phyloP scores from a whole-genome alignment of 2,113 vertebrate genomes.

The Tonatia bakeri region DNA sequence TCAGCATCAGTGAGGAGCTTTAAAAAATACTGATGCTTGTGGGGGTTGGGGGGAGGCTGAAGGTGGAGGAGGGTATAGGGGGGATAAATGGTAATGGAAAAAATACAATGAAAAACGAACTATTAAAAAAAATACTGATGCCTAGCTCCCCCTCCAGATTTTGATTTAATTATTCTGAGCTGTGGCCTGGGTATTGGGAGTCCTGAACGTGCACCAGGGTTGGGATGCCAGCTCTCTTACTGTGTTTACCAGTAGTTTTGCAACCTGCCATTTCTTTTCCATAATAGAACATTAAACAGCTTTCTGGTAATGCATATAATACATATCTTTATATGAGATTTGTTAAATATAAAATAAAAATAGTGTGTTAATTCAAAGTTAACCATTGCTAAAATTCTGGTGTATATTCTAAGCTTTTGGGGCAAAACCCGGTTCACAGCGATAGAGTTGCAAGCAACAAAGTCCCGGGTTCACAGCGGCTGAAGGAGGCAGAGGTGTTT shows the following conservation, averaged over 20 bases:
- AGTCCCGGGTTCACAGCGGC: neutral
- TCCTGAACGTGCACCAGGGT: neutral
- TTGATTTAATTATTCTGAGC: neutral
- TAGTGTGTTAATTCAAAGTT: neutral
- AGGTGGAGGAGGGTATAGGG: no score
- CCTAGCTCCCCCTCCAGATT: neutral
- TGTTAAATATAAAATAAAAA: neutral
- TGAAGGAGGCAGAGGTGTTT: neutral
- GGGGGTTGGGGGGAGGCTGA: no score
- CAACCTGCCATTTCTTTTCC: neutral
- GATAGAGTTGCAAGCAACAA: neutral
- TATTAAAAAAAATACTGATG: no score
- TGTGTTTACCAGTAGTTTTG: neutral
- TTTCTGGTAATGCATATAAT: constrained; percentile 16
- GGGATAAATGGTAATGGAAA: no score
- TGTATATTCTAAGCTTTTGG: neutral
- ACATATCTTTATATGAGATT: neutral
- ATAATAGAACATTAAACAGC: constrained; percentile 3
- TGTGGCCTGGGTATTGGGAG: neutral
- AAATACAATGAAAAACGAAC: no score
- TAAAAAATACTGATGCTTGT: neutral
- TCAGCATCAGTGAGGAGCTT: neutral
- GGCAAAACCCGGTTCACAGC: neutral
- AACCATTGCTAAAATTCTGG: constrained; percentile 1
- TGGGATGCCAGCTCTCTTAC: neutral